phyloP scores from a whole-genome alignment of 1,140 invertebrate species.

The Philotrypesis tridentata region DNA sequence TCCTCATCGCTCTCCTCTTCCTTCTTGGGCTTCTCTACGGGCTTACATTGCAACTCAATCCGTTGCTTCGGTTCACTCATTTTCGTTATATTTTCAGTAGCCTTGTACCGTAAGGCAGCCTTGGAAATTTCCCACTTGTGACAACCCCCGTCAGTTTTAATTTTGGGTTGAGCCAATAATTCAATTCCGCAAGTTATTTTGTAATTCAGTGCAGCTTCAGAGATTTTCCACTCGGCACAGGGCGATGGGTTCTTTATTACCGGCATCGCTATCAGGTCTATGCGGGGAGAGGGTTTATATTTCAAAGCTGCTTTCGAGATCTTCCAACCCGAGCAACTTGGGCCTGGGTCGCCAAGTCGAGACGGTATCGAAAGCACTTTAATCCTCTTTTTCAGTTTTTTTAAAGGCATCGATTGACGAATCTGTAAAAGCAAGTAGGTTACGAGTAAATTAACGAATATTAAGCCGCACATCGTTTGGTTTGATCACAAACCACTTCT shows the following conservation, averaged over 20 bases:
- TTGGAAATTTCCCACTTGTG: neutral
- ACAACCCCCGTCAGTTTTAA: too few relatives aligned
- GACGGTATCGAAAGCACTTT: constrained; percentile 36
- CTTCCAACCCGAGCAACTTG: neutral
- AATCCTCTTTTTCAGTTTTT: constrained; percentile 49
- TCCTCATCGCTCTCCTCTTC: neutral
- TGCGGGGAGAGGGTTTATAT: too few relatives aligned
- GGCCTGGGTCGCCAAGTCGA: neutral
- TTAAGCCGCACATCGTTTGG: too few relatives aligned
- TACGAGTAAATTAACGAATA: too few relatives aligned
- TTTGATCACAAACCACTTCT: too few relatives aligned
- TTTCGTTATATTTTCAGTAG: constrained; percentile 42
- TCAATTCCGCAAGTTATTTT: neutral
- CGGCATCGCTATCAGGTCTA: too few relatives aligned
- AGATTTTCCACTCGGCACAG: too few relatives aligned
- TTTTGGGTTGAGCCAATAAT: neutral
- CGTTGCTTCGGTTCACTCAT: constrained; percentile 45
- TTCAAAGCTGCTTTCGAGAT: neutral
- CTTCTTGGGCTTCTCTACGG: neutral
- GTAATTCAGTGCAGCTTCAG: neutral
- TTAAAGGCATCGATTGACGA: constrained; percentile 51
- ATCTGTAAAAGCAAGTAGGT: constrained; percentile 24
- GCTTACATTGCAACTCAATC: neutral
- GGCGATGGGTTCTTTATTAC: too few relatives aligned
- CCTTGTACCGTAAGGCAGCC: constrained; percentile 51